Conservation (phyloP, 1,140 invertebrate species). For the Diachasma alloeum region DNA sequence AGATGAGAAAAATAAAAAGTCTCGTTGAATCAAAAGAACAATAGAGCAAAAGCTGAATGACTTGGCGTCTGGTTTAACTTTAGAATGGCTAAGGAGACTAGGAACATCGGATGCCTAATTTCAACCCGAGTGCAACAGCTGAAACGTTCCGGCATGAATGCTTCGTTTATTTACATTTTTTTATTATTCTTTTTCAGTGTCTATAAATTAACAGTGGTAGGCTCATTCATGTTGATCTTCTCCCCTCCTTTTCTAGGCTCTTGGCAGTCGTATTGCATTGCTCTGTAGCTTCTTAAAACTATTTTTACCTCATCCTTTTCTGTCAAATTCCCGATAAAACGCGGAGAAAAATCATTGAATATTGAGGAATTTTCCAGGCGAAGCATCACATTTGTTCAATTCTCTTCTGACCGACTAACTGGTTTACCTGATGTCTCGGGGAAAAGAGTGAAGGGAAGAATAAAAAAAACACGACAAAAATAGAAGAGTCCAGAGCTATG, state of each 20-base stretch:
- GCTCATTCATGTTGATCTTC: slow-evolving; percentile 55
- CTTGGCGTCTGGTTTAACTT: background rate
- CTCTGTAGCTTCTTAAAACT: slow-evolving; percentile 58
- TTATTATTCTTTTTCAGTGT: background rate
- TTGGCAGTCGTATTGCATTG: slow-evolving; percentile 54
- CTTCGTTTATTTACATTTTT: slow-evolving; percentile 4
- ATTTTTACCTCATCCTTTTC: slow-evolving; percentile 40
- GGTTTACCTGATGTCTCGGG: background rate
- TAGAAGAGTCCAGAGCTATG: background rate
- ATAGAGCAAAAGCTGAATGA: slow-evolving; percentile 7
- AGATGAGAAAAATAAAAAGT: background rate
- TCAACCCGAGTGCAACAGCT: background rate
- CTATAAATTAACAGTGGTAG: slow-evolving; percentile 8
- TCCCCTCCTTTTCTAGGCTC: background rate
- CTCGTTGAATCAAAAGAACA: background rate
- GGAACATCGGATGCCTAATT: background rate
- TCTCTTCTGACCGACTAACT: background rate
- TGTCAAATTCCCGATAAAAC: background rate
- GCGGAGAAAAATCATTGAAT: background rate
- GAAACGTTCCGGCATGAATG: background rate
- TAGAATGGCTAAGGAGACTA: background rate
- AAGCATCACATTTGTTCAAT: background rate
- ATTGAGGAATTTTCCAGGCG: background rate
- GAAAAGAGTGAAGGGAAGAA: background rate
- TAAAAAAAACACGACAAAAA: background rate